A percentile compares a stretch with the other conserved stretches of the same genome.
phyloP scores from a whole-genome alignment of 1,140 invertebrate species.

The Saxidomus purpurata region DNA sequence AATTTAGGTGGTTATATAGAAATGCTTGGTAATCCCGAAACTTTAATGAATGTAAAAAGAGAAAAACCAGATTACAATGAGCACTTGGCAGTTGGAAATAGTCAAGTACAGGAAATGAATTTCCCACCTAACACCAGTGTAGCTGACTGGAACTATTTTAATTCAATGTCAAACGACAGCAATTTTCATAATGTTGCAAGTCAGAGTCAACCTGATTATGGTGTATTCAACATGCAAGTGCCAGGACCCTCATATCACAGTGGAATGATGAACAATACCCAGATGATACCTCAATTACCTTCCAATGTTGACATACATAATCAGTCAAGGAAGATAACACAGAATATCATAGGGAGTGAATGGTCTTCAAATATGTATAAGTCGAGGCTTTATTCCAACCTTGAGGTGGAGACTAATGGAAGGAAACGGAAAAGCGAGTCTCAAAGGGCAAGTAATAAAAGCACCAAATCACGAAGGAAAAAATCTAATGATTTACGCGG shows the following conservation, averaged over 20 bases:
- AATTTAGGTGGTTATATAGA: constrained; percentile 43
- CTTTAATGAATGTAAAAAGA: constrained; percentile 44
- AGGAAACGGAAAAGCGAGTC: constrained; percentile 41
- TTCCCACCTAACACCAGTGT: constrained; percentile 50
- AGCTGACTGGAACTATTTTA: constrained; percentile 55
- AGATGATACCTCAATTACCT: constrained; percentile 1
- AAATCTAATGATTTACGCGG: constrained; percentile 46
- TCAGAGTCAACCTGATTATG: not conserved
- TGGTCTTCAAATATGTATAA: constrained; percentile 41
- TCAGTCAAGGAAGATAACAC: constrained; percentile 61
- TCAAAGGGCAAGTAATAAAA: not conserved
- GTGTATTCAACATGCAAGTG: not conserved
- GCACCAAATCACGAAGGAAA: constrained; percentile 26
- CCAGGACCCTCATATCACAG: constrained; percentile 8
- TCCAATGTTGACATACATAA: constrained; percentile 61
- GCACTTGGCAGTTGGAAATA: not conserved
- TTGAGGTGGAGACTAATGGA: not conserved
- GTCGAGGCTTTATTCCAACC: constrained; percentile 35
- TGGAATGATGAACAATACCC: not conserved
- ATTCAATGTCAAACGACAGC: constrained; percentile 1
- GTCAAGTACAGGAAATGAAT: constrained; percentile 9
- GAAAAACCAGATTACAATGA: constrained; percentile 58
- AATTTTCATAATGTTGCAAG: not conserved
- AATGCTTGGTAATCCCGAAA: constrained; percentile 44
- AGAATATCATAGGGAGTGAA: constrained; percentile 39